Percentiles rank a stretch among this genome's conserved stretches.
phyloP scores from a whole-genome alignment of 2,113 vertebrate genomes.

The Ramphastos sulfuratus region DNA sequence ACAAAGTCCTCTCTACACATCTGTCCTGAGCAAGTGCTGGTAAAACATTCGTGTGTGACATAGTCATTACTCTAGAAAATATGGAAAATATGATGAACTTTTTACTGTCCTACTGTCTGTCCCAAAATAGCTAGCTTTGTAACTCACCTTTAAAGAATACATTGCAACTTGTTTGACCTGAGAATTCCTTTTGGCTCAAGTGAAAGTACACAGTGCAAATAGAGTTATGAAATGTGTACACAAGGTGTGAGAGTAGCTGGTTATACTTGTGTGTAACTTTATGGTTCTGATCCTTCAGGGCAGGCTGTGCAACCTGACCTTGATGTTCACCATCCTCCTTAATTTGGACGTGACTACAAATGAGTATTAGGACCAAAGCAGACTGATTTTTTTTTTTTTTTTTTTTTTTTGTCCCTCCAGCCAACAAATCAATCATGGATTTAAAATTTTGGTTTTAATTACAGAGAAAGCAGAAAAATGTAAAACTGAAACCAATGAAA shows the following conservation, averaged over 20 bases:
- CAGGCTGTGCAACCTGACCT: background rate
- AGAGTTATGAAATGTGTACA: conserved; percentile 29
- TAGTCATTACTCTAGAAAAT: background rate
- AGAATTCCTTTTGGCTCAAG: conserved; percentile 45
- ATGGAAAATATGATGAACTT: background rate
- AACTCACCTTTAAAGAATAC: background rate
- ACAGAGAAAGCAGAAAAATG: background rate
- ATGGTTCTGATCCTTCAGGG: background rate
- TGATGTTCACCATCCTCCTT: background rate
- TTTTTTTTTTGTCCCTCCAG: background rate
- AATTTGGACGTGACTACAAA: background rate
- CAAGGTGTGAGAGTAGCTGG: conserved; percentile 20
- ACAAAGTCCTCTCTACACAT: background rate
- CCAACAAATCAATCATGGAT: background rate
- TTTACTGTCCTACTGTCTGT: background rate
- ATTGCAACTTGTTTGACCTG: conserved; percentile 25
- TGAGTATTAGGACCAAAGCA: background rate
- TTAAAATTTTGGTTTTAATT: background rate
- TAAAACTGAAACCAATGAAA: background rate
- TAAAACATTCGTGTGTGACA: background rate
- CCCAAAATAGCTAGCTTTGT: background rate
- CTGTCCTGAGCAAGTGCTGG: background rate
- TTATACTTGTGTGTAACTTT: background rate
- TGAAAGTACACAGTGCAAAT: conserved; percentile 41
- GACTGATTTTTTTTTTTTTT: background rate